Evolutionary conservation across 2,888 invertebrate species (phyloP), one percentile per base, ranked within the genome.

Genomic region (Sarcophaga subvicina): DNA sequence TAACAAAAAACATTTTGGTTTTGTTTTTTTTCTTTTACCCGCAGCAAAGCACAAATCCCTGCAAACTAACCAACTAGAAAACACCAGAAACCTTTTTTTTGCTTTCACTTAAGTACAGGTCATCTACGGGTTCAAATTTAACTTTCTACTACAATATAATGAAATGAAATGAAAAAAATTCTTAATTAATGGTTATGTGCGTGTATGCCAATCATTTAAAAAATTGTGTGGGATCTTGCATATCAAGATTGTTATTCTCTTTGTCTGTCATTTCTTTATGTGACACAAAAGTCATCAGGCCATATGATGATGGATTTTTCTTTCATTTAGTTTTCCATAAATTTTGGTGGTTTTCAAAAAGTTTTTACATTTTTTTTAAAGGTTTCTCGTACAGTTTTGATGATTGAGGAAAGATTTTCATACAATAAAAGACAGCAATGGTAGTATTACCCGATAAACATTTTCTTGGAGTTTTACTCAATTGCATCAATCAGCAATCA

Each of bases 81-180:
- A 37, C 37, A 37, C 37, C 37, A 37, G 37, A 37, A 10, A 37
- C 37, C 37, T 37, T 37, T 37, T n/a, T 8, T 37, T 37, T 37
- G 37, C 37, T 37, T 37, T 37, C 8, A 37, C 37, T 37, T 27
- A 62, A 69, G 14, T 11, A 67, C 60, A 72, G 78, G 77, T 77
- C 83, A 83, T 72, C 27, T 49, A 37, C 25, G 47, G 22, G 63
- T 63, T 82, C 45, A 70, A 72, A 49, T 37, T 60, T 5, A n/a
- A 54, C 2, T 47, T 66, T 62, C n/a, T 27, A 47, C 10, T 49
- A 10, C n/a, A 72, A 71, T 20, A 66, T 71, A 72, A 37, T 37
- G 8, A 37, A 37, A 37, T 8, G 8, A 37, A 37, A 37, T 8
- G 37, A 37, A 8, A 37, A n/a, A 37, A 8, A 10, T 37, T 37